Evolutionary conservation across 2,797 vertebrate species (phyloP).

Genomic region (Dallia pectoralis): DNA sequence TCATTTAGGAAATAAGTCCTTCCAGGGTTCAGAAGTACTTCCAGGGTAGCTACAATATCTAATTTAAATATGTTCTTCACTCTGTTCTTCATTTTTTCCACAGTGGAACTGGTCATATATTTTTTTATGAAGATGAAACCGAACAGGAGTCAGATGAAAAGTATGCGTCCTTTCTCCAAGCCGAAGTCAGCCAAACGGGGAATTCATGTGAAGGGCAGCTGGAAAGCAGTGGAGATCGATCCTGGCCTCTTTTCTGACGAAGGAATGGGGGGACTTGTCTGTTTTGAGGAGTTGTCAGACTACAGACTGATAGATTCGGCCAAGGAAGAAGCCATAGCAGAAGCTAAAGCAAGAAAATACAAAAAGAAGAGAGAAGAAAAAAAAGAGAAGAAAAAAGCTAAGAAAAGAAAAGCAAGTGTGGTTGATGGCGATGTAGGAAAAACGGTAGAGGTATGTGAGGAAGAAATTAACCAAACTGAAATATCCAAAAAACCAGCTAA

Average conservation of each 20-base stretch:
- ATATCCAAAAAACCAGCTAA: slow-evolving; percentile 45
- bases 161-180: slow-evolving; percentile 29
- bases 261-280: slow-evolving; percentile 83
- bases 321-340: slow-evolving; percentile 42
- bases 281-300: slow-evolving; percentile 90
- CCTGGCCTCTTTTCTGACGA: slow-evolving; percentile 79
- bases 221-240: slow-evolving; percentile 86
- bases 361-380: slow-evolving; percentile 57
- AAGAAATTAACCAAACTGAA: slow-evolving; percentile 29
- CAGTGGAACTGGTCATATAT: background rate
- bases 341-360: slow-evolving; percentile 61
- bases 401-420: slow-evolving; percentile 13
- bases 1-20: background rate
- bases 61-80: too few species aligned
- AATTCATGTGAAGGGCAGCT: slow-evolving; percentile 81
- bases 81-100: background rate
- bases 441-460: slow-evolving; percentile 20
- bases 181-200: slow-evolving; percentile 62
- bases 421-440: slow-evolving; percentile 64
- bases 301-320: slow-evolving; percentile 81
- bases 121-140: slow-evolving; percentile 73
- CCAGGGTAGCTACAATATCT: too few species aligned
- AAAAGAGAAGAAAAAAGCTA: slow-evolving; percentile 38
- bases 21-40: too few species aligned
- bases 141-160: slow-evolving; percentile 46